These are phyloP conservation scores for Ia io DNA, from an alignment of 2,113 vertebrate species.

Conservation along the genomic window DNA sequence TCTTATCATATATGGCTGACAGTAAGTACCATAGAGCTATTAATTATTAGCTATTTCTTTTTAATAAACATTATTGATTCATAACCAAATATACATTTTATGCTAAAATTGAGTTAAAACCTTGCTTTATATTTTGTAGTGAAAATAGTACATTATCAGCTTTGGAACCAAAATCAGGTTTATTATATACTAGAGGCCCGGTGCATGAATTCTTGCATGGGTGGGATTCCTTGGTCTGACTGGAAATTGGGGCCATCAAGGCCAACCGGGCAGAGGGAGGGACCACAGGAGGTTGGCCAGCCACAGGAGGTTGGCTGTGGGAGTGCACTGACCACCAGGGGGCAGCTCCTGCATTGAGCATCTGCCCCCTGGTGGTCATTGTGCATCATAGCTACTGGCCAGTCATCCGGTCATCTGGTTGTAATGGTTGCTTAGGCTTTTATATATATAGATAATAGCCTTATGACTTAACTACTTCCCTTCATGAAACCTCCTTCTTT, in stretches of 20 bases:
- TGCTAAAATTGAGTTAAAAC: not conserved
- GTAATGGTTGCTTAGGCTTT: no score
- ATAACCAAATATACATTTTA: not conserved
- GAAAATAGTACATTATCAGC: not conserved
- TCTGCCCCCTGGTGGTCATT: no score
- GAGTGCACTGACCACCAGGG: no score
- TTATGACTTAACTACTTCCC: not conserved
- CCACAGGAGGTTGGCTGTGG: no score
- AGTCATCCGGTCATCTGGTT: accelerated
- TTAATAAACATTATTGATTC: not conserved
- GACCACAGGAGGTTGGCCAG: no score
- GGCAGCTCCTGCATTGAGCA: no score
- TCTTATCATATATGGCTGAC: not conserved
- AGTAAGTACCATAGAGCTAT: not conserved
- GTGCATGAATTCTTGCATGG: no score
- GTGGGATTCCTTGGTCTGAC: no score
- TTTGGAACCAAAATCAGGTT: not conserved
- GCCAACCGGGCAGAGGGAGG: no score
- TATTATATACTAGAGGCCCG: not conserved
- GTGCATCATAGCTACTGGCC: no score
- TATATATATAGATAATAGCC: not conserved
- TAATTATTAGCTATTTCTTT: not conserved
- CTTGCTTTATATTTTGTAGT: not conserved
- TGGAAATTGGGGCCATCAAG: no score
- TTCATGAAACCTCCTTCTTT: not conserved